Evolutionary conservation across 2,113 vertebrate genomes (phyloP).

Genomic region (Merops nubicus): DNA sequence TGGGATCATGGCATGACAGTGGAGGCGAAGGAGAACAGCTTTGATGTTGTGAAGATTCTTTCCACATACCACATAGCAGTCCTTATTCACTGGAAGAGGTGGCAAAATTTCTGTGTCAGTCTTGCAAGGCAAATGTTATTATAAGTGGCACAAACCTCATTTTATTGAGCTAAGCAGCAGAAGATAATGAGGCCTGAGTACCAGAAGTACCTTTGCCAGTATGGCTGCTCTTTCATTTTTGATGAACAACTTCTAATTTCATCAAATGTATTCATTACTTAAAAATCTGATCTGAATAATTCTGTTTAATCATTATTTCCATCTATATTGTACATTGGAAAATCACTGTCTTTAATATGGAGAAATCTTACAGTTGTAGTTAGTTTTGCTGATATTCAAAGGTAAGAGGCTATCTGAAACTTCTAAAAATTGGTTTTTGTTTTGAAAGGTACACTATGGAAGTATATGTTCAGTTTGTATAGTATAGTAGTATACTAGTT

Average conservation of each 20-base stretch:
- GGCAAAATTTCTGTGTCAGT: background rate
- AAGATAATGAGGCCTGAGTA: background rate
- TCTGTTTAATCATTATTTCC: background rate
- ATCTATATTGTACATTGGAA: background rate
- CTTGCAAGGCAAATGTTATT: background rate
- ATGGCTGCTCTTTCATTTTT: background rate
- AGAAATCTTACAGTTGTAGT: background rate
- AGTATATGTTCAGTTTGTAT: too few relatives aligned
- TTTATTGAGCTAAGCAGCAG: background rate
- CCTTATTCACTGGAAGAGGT: background rate
- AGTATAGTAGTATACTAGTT: background rate
- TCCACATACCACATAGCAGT: rapidly evolving
- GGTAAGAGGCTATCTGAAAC: background rate
- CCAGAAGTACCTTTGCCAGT: background rate
- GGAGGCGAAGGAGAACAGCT: background rate
- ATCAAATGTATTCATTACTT: conserved; percentile 18
- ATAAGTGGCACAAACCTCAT: background rate
- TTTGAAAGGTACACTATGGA: background rate
- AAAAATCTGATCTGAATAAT: conserved; percentile 20
- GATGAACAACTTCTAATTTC: background rate
- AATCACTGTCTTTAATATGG: background rate
- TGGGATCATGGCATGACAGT: background rate
- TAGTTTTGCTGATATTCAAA: background rate
- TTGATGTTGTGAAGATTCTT: rapidly evolving
- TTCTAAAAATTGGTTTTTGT: background rate